These are phyloP conservation scores for Tinea semifulvella DNA, from an alignment of 2,888 invertebrate species.

Conservation along the genomic window DNA sequence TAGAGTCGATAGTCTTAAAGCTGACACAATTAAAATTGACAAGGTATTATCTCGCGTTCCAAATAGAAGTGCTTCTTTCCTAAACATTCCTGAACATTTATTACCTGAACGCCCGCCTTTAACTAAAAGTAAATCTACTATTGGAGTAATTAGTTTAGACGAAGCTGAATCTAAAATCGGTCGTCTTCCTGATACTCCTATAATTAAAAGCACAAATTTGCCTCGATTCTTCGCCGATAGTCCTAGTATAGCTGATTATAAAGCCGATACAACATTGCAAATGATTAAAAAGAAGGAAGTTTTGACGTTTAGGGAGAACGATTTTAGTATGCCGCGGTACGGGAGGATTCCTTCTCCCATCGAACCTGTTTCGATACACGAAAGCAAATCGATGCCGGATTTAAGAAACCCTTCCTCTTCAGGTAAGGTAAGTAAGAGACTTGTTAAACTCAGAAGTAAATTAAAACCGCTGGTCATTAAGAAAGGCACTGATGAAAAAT, in stretches of 20 bases:
- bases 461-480: slow-evolving; percentile 57
- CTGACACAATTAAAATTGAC: slow-evolving; percentile 50
- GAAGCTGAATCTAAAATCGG: slow-evolving; percentile 39
- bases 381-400: slow-evolving; percentile 62
- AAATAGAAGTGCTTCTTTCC: slow-evolving; percentile 56
- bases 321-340: slow-evolving; percentile 71
- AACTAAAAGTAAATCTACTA: slow-evolving; percentile 50
- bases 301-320: slow-evolving; percentile 53
- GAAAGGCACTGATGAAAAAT: slow-evolving; percentile 51
- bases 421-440: slow-evolving; percentile 48
- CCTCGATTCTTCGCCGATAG: slow-evolving; percentile 56
- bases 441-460: slow-evolving; percentile 50
- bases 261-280: slow-evolving; percentile 49
- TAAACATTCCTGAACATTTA: slow-evolving; percentile 54
- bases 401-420: slow-evolving; percentile 38
- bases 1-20: slow-evolving; percentile 52
- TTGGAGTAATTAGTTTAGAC: slow-evolving; percentile 39
- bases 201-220: slow-evolving; percentile 53
- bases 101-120: slow-evolving; percentile 48
- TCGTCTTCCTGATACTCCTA: slow-evolving; percentile 55
- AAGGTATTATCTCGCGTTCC: slow-evolving; percentile 52
- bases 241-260: slow-evolving; percentile 47
- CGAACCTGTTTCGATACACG: slow-evolving; percentile 40
- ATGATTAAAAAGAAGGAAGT: slow-evolving; percentile 64
- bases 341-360: slow-evolving; percentile 43